phyloP scores from a whole-genome alignment of 2,113 vertebrate genomes.

The Podarcis raffonei region DNA sequence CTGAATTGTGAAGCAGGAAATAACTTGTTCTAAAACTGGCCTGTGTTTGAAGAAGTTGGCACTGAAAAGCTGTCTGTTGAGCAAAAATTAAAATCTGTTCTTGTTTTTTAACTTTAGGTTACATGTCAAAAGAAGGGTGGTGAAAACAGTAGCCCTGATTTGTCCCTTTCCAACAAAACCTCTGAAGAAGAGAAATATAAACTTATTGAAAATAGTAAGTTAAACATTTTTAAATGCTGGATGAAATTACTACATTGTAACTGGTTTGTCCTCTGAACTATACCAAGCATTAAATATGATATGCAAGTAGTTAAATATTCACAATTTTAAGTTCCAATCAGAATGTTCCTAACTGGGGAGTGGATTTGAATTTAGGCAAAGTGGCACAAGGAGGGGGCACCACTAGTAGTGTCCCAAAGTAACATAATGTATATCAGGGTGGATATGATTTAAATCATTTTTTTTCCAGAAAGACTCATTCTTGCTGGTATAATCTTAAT shows the following conservation, averaged over 20 bases:
- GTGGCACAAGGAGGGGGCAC: no score
- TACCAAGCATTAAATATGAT: neutral
- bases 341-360: neutral
- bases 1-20: no score
- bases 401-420: no score
- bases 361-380: no score
- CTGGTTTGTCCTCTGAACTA: neutral
- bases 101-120: conserved; percentile 25
- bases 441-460: no score
- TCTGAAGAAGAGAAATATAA: neutral
- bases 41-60: neutral
- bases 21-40: neutral
- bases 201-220: conserved; percentile 39
- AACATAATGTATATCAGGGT: no score
- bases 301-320: neutral
- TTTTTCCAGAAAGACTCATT: no score
- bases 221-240: neutral
- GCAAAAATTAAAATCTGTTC: neutral
- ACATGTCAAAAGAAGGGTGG: neutral
- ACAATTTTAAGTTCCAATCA: neutral
- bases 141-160: neutral
- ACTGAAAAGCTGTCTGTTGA: neutral
- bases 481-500: no score
- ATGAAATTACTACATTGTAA: neutral
- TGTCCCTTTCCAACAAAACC: neutral